Percentiles rank a stretch among this genome's conserved stretches.
Conservation (phyloP, 2,888 invertebrate species). For the Phanerotoma sp. region DNA sequence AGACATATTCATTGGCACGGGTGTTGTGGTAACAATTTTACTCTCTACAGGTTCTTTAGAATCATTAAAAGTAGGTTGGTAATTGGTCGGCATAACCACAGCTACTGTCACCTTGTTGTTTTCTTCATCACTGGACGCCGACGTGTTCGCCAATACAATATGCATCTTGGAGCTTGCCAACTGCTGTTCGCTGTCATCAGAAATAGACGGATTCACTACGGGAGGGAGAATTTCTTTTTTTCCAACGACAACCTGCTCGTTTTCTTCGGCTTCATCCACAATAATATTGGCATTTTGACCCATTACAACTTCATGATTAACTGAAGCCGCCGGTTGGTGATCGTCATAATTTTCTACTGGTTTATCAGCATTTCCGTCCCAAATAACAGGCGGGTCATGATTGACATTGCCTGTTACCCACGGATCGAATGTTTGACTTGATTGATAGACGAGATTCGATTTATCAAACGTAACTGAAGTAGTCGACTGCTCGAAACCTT, state of each 20-base stretch:
- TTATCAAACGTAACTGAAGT: slow-evolving; percentile 62
- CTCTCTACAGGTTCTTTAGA: slow-evolving; percentile 4
- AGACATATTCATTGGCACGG: background rate
- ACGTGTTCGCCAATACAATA: slow-evolving; percentile 44
- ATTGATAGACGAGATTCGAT: slow-evolving; percentile 67
- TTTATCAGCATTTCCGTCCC: slow-evolving; percentile 39
- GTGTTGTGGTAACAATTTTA: background rate
- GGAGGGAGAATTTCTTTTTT: slow-evolving; percentile 35
- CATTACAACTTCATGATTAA: slow-evolving; percentile 44
- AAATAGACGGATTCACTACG: background rate
- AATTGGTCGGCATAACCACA: slow-evolving; percentile 45
- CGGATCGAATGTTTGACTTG: slow-evolving; percentile 53
- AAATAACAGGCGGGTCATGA: slow-evolving; percentile 7
- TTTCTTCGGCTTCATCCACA: slow-evolving; percentile 43
- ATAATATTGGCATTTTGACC: slow-evolving; percentile 47
- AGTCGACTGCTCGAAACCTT: slow-evolving; percentile 27
- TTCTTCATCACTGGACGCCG: slow-evolving; percentile 28
- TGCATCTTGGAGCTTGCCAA: slow-evolving; percentile 36
- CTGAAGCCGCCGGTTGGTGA: slow-evolving; percentile 39
- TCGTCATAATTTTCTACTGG: slow-evolving; percentile 33
- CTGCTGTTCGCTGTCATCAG: background rate
- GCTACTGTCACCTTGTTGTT: slow-evolving; percentile 36
- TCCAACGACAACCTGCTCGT: slow-evolving; percentile 45
- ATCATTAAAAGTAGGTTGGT: slow-evolving; percentile 24
- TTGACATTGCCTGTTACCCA: slow-evolving; percentile 33